Base-by-base conservation (phyloP, 2,113 vertebrate genomes). In the Ophiodon elongatus region DNA sequence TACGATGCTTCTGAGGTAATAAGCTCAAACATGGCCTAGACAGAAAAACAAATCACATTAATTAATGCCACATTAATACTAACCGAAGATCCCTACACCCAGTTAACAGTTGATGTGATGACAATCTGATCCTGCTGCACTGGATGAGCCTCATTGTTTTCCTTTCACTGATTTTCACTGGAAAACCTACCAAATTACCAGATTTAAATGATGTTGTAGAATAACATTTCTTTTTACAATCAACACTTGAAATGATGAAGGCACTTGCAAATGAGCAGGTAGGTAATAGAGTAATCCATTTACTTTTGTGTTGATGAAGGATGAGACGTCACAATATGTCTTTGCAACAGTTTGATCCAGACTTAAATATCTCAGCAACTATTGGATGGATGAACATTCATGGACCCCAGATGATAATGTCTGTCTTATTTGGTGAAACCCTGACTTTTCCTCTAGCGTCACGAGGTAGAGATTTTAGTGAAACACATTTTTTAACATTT, bases 1-100 rank as follows among this genome's bases (percentile, higher is more conserved):
- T 99, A 99, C 0, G 98, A 99, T 1, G 98, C 98, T 88, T 99
- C 98, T 0, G 98, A 99, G 25, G 97, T 98, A 85, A 99, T 95
- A 74, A 99, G 94, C 88, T 99, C 98, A 84, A 99, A 99, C 97
- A 98, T 99, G 83, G 98, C 97, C 98, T 99, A 47, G 50, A 82
- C 10, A 83, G 27, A 83, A 59, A 73, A 64, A 52, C 9, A 83
- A 77, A 80, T 9, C 14, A 82, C 10, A n/a, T n/a, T n/a, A n/a
- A n/a, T n/a, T n/a, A 11, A 17, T 4, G 47, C 19, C 52, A 23
- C 23, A 74, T 76, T 23, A 66, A 57, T 64, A 59, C 15, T 50
- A 65, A 50, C 21, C 29, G 1, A 27, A 1, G 33, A 66, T 35
- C 13, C 6, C 27, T 47, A 3, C 13, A 68, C 29, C 9, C 1